These are phyloP conservation scores for Ephydatia muelleri DNA, from an alignment of 37 sponge, comb jelly and placozoan species.

Conservation along the genomic window DNA sequence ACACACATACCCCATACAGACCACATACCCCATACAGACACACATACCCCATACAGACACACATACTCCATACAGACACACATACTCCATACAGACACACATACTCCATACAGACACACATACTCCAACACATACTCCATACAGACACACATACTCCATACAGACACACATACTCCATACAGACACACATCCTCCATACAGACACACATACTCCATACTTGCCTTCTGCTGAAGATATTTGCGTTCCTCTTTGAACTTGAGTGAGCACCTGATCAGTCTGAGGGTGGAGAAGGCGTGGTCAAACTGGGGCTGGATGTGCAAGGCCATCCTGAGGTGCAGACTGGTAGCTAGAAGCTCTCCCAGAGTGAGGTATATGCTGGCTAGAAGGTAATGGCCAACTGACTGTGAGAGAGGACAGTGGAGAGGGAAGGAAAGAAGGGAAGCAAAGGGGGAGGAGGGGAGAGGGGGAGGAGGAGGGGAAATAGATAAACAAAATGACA, in stretches of 20 bases:
- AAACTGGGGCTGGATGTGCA: slow-evolving; percentile 50
- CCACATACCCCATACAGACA: too few species aligned
- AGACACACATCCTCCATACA: too few species aligned
- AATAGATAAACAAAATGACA: neutral
- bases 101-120: too few species aligned
- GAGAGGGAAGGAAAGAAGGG: neutral
- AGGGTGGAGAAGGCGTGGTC: slow-evolving; percentile 54
- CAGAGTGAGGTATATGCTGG: slow-evolving; percentile 41
- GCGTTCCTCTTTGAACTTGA: slow-evolving; percentile 76
- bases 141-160: too few species aligned
- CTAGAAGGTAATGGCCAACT: slow-evolving; percentile 63
- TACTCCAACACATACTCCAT: too few species aligned
- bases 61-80: too few species aligned
- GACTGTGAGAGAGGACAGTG: slow-evolving; percentile 21
- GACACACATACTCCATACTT: neutral
- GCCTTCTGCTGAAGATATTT: slow-evolving; percentile 44
- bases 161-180: too few species aligned
- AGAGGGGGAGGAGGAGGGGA: neutral
- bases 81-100: too few species aligned
- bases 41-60: too few species aligned
- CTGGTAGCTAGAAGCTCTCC: slow-evolving; percentile 44
- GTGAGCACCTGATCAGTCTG: slow-evolving; percentile 58
- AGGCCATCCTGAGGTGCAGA: slow-evolving; percentile 64
- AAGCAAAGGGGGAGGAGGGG: slow-evolving; percentile 6
- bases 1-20: too few species aligned